Conservation (phyloP, 2,888 invertebrate genomes). For the Artemia sp. region DNA sequence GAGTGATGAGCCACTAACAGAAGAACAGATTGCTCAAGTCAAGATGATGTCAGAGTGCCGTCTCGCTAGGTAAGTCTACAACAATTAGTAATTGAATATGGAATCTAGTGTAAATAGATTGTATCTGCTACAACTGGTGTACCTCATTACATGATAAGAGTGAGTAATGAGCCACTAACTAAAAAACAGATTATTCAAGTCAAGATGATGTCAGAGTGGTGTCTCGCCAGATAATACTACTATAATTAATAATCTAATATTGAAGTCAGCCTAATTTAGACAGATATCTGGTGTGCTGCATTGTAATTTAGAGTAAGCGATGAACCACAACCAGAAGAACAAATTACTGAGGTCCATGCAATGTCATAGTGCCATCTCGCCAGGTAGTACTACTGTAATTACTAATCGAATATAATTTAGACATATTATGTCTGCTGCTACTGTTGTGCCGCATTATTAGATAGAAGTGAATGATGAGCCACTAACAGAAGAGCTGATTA, state of each 20-base stretch:
- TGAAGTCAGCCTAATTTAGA: too few species aligned
- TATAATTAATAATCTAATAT: neutral
- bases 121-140: neutral
- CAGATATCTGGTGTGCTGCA: too few species aligned
- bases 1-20: neutral
- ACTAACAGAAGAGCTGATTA: neutral
- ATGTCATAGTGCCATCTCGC: too few species aligned
- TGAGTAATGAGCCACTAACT: too few species aligned
- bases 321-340: too few species aligned
- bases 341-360: too few species aligned
- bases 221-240: neutral
- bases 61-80: neutral
- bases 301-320: too few species aligned
- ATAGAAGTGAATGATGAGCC: neutral
- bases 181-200: too few species aligned
- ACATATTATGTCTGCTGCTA: neutral
- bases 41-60: neutral
- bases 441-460: neutral
- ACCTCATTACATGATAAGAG: too few species aligned
- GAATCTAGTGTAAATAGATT: neutral
- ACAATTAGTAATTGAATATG: neutral
- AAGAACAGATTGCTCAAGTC: neutral
- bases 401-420: neutral
- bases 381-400: too few species aligned
- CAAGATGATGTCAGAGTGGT: neutral